phyloP scores from a whole-genome alignment of 2,797 vertebrate species.

The Thaleichthys pacificus region DNA sequence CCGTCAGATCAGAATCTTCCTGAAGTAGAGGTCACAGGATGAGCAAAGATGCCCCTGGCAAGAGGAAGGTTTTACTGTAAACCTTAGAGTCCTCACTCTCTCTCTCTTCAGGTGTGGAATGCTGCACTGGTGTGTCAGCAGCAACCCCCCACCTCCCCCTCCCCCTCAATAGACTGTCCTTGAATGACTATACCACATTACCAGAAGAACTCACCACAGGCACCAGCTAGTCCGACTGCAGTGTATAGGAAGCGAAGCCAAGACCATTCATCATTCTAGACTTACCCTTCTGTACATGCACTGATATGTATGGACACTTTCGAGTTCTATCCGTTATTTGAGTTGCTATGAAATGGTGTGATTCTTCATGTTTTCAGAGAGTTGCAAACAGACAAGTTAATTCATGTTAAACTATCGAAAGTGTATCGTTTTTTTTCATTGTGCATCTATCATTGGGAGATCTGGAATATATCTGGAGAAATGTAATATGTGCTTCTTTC shows the following conservation, averaged over 20 bases:
- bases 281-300: too few relatives aligned
- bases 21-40: constrained; percentile 39
- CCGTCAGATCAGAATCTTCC: constrained; percentile 32
- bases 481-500: too few relatives aligned
- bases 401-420: not conserved
- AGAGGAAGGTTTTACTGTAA: constrained; percentile 3
- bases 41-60: constrained; percentile 29
- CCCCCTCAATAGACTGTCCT: constrained; percentile 1
- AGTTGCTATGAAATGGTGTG: too few relatives aligned
- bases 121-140: constrained; percentile 26
- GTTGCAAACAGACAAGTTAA: too few relatives aligned
- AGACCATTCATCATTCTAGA: not conserved
- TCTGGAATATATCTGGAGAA: too few relatives aligned
- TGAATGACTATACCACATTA: constrained; percentile 6
- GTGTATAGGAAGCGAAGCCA: not conserved
- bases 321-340: too few relatives aligned
- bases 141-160: too few relatives aligned
- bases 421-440: not conserved
- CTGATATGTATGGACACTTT: not conserved
- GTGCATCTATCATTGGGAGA: too few relatives aligned
- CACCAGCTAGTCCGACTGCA: not conserved
- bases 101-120: constrained; percentile 1
- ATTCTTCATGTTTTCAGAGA: too few relatives aligned
- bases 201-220: not conserved
- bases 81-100: too few relatives aligned